Conservation (phyloP, 2,797 vertebrate genomes). For the Aeoliscus strigatus region DNA sequence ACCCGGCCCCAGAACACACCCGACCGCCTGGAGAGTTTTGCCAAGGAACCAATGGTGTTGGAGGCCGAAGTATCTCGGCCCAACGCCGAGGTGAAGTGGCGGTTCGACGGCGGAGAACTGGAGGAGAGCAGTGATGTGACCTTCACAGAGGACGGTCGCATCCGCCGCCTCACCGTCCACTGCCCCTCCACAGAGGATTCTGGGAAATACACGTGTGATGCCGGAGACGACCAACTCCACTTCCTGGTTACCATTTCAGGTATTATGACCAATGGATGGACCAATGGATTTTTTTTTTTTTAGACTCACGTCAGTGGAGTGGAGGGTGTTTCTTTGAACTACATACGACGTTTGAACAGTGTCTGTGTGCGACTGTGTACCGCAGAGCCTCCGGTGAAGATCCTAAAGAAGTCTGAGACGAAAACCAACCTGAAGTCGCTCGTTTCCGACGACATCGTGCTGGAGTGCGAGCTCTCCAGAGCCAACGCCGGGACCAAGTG, state of each 20-base stretch:
- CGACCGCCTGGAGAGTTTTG: conserved; percentile 55
- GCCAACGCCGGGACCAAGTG: conserved; percentile 78
- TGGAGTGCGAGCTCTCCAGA: conserved; percentile 85
- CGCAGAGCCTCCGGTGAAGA: conserved; percentile 78
- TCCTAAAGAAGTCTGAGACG: conserved; percentile 74
- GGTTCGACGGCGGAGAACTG: conserved; percentile 74
- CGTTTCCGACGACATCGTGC: conserved; percentile 80
- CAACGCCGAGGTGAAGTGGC: conserved; percentile 76
- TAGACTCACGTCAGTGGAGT: no score
- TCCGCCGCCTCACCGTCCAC: conserved; percentile 76
- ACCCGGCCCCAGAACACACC: conserved; percentile 58
- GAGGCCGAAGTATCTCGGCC: conserved; percentile 78
- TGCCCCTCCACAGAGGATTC: conserved; percentile 69
- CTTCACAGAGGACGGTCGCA: conserved; percentile 73
- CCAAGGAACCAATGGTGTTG: conserved; percentile 76
- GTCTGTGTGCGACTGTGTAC: conserved; percentile 9
- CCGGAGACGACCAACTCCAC: conserved; percentile 67
- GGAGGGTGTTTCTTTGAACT: no score
- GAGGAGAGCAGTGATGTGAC: conserved; percentile 72
- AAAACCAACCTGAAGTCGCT: conserved; percentile 56
- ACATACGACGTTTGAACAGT: no score
- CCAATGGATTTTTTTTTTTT: no score
- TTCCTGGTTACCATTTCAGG: conserved; percentile 84
- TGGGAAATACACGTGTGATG: conserved; percentile 84
- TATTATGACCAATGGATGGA: conserved; percentile 39